These are phyloP conservation scores for Zoroaster sp. DNA, from an alignment of 53 echinoderm and acorn worm species.

Conservation along the genomic window DNA sequence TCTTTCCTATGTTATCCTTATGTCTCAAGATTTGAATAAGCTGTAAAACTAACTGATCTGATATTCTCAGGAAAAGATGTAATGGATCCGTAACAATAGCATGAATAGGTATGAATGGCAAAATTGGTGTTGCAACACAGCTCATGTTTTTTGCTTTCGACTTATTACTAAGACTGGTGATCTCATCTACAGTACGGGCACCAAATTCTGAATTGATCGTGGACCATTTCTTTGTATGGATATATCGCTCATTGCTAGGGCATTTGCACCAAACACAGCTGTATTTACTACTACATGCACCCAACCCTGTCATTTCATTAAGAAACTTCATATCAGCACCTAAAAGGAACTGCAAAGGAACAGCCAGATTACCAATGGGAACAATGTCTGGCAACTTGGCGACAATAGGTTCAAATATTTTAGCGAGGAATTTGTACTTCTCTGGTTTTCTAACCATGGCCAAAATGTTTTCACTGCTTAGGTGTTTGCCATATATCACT, in stretches of 20 bases:
- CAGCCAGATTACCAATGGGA: not conserved
- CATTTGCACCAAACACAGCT: slow-evolving; percentile 42
- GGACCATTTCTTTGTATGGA: not conserved
- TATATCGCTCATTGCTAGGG: slow-evolving; percentile 25
- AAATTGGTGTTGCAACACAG: too few relatives aligned
- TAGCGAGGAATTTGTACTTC: not conserved
- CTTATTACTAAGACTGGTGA: too few relatives aligned
- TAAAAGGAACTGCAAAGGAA: slow-evolving; percentile 22
- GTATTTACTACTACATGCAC: slow-evolving; percentile 50
- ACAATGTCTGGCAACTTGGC: slow-evolving; percentile 11
- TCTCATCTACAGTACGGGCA: too few relatives aligned
- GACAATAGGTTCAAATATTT: not conserved
- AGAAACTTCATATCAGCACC: slow-evolving; percentile 61
- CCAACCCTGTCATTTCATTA: slow-evolving; percentile 56
- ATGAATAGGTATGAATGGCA: too few relatives aligned
- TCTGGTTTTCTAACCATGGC: slow-evolving; percentile 29
- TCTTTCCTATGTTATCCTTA: too few relatives aligned
- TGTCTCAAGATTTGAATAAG: too few relatives aligned
- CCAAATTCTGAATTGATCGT: too few relatives aligned
- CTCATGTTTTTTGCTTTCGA: too few relatives aligned
- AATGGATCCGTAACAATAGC: too few relatives aligned
- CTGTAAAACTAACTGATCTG: too few relatives aligned
- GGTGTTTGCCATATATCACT: not conserved
- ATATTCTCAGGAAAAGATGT: too few relatives aligned
- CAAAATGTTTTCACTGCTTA: slow-evolving; percentile 17